Percentiles rank a stretch among this genome's conserved stretches.
Conservation (phyloP, 1,140 invertebrate species). For the Drosophila baimaii region DNA sequence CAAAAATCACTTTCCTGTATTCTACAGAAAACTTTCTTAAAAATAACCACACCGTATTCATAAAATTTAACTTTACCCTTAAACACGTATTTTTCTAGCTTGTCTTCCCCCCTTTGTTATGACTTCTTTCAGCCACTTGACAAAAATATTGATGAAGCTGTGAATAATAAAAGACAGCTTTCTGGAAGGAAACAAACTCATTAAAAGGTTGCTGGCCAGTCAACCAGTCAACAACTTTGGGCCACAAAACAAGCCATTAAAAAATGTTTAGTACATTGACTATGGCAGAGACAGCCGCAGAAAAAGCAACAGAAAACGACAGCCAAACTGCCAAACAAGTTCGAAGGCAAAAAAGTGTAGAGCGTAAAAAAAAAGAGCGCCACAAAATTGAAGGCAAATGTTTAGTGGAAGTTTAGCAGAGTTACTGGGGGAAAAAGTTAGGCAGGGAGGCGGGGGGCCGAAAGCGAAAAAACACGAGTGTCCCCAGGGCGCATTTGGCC, state of each 20-base stretch:
- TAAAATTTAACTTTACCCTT: not conserved
- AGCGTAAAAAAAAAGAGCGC: conserved; percentile 26
- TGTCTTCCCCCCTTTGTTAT: not conserved
- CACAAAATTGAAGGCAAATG: conserved; percentile 75
- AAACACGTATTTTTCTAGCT: not conserved
- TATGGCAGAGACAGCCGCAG: conserved; percentile 34
- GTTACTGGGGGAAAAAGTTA: conserved; percentile 47
- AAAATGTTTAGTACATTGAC: conserved; percentile 59
- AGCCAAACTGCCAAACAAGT: conserved; percentile 63
- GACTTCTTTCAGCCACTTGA: conserved; percentile 9
- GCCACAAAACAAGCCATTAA: conserved; percentile 74
- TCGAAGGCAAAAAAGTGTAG: conserved; percentile 31
- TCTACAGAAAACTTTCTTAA: not conserved
- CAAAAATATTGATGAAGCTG: conserved; percentile 39
- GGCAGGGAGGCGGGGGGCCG: too few species aligned
- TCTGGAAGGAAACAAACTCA: conserved; percentile 47
- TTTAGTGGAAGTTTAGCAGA: conserved; percentile 66
- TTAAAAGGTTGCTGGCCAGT: conserved; percentile 47
- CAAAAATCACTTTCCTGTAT: too few species aligned
- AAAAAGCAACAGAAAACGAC: conserved; percentile 48
- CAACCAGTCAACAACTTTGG: conserved; percentile 65
- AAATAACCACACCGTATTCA: not conserved
- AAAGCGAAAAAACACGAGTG: conserved; percentile 44
- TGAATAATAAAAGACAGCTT: conserved; percentile 28
- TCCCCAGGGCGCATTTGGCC: conserved; percentile 66